Conservation (phyloP, 2,113 vertebrate species). For the Syngnathus scovelli region DNA sequence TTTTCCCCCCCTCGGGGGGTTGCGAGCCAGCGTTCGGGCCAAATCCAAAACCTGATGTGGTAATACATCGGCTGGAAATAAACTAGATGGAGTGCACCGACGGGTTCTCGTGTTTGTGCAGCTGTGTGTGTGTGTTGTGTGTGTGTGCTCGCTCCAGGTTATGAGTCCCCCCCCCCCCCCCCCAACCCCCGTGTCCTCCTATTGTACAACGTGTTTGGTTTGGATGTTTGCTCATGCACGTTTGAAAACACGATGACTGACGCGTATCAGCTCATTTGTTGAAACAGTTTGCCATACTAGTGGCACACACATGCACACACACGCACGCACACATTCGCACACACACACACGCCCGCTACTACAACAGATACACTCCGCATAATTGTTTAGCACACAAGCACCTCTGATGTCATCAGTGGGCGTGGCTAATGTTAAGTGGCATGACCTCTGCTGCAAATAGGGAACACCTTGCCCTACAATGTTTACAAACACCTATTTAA, state of each 20-base stretch:
- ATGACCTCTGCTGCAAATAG: background rate
- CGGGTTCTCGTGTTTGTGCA: constrained; percentile 1
- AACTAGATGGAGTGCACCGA: background rate
- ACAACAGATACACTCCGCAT: background rate
- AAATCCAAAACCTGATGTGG: background rate
- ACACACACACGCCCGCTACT: background rate
- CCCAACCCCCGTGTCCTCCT: background rate
- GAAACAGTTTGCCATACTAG: background rate
- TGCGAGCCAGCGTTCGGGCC: background rate
- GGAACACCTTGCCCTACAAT: background rate
- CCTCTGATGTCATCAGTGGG: background rate
- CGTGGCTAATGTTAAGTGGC: background rate
- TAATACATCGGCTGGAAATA: background rate
- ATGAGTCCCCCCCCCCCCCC: background rate
- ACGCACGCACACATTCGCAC: too few species aligned
- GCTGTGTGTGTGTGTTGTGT: background rate
- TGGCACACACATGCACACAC: background rate
- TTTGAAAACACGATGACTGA: constrained; percentile 1
- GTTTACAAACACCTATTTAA: background rate
- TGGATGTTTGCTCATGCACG: constrained; percentile 3
- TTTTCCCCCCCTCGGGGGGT: background rate
- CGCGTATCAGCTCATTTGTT: background rate
- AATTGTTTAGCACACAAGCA: background rate
- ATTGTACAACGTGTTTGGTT: background rate
- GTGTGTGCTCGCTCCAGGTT: background rate